Base-by-base conservation (phyloP, 1,140 invertebrate species). In the Episyrphus balteatus region DNA sequence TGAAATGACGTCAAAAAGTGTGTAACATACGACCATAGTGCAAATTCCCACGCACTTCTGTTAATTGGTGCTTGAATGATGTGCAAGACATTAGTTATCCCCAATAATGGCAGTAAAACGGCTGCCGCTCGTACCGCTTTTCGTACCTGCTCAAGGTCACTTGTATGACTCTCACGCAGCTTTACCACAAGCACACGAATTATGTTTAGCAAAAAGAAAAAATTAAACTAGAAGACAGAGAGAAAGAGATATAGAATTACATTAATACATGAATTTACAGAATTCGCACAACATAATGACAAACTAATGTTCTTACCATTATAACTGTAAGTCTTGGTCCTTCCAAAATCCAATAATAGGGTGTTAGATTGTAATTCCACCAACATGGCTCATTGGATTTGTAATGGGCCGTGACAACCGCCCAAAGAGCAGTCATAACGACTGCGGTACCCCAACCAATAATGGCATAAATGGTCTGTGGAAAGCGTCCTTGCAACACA, bases 301-400 rank as follows among this genome's bases (percentile, higher is more conserved):
- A 11, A 15, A 41, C 34, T 36, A 48, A 50, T 33, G 19, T 7
- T 86, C 68, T 21, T 32, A 66, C 63, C 59, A 84, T 63, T 56
- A 92, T 83, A 5, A 91, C 79, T 0, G 75, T 77, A 19, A 85
- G 73, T 46, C 88, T 70, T 1, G 89, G 88, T 34, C 84, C 88
- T 69, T 92, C 87, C 18, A 92, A 68, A 44, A 92, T 91, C 88
- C 88, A 92, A 62, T 87, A 91, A 55, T 83, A 83, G 0, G 75
- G 69, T 5, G 79, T 76, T 43, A 88, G 77, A 63, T 87, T 89
- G 61, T 92, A 92, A 8, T 83, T 84, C 70, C 79, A 87, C 84
- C 88, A 90, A 56, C 87, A 92, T 7, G 66, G 57, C 3, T 62
- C 56, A 19, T 54, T 39, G 49, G 70, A 66, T 33, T 73, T 77